A percentile compares a stretch with the other conserved stretches of the same genome.
Evolutionary conservation across 1,140 invertebrate genomes (phyloP).

Genomic region (Trissolcus basalis): DNA sequence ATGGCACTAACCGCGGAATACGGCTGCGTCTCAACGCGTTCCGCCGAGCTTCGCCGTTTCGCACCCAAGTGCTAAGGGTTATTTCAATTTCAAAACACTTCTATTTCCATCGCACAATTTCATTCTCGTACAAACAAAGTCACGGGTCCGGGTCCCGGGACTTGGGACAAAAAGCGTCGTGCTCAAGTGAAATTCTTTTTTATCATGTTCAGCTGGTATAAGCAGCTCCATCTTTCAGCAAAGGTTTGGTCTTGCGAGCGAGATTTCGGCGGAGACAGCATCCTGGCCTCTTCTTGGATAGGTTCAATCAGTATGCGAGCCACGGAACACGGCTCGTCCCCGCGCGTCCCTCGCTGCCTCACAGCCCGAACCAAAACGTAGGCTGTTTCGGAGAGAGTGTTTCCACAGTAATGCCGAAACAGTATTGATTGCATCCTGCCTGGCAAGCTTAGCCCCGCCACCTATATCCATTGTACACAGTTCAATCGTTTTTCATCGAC

Average conservation of each 20-base stretch:
- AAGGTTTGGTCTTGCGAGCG: constrained; percentile 24
- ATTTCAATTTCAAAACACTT: constrained; percentile 58
- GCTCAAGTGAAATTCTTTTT: too few relatives aligned
- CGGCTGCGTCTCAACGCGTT: constrained; percentile 42
- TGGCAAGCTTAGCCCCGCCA: constrained; percentile 57
- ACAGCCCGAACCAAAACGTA: constrained; percentile 68
- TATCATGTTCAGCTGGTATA: not conserved
- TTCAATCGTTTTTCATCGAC: constrained; percentile 32
- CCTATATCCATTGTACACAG: constrained; percentile 51
- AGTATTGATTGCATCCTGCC: constrained; percentile 74
- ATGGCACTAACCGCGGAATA: constrained; percentile 55
- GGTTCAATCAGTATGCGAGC: constrained; percentile 75
- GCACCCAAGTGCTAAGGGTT: constrained; percentile 48
- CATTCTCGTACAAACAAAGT: not conserved
- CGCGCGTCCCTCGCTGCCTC: constrained; percentile 52
- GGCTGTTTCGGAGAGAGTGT: constrained; percentile 73
- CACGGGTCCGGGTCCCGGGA: not conserved
- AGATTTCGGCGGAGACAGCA: constrained; percentile 53
- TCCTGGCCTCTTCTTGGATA: constrained; percentile 60
- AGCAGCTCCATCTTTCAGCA: constrained; percentile 20
- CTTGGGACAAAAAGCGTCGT: too few relatives aligned
- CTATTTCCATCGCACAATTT: constrained; percentile 6
- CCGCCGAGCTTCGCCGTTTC: constrained; percentile 14
- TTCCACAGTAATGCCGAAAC: constrained; percentile 75
- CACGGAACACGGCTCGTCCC: constrained; percentile 69